A percentile compares a stretch with the other conserved stretches of the same genome.
Evolutionary conservation across 2,113 vertebrate genomes (phyloP).

Genomic region (Elephas maximus): DNA sequence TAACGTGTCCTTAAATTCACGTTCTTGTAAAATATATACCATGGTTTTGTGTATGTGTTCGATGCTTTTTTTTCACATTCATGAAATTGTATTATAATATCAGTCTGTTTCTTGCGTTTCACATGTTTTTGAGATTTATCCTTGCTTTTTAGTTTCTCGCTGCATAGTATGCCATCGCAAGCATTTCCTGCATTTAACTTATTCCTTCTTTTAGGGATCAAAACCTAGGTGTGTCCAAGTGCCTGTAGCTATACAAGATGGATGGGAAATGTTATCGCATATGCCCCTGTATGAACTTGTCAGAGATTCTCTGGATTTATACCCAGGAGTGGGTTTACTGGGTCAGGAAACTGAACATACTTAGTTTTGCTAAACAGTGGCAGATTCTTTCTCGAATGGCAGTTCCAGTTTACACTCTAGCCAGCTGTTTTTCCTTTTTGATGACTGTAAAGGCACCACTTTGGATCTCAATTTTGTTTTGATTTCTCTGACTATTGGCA

Average conservation of each 20-base stretch:
- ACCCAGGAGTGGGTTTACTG: not conserved
- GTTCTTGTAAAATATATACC: not conserved
- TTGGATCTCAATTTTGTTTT: not conserved
- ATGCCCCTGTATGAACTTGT: not conserved
- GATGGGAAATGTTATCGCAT: not conserved
- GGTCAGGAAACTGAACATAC: not conserved
- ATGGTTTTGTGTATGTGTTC: not conserved
- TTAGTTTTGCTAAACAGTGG: not conserved
- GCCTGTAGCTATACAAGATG: not conserved
- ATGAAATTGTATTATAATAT: not conserved
- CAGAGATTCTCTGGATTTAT: not conserved
- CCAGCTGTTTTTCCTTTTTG: not conserved
- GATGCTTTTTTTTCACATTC: not conserved
- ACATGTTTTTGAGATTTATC: not conserved
- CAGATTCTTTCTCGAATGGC: not conserved
- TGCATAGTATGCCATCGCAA: not conserved
- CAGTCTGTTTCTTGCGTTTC: not conserved
- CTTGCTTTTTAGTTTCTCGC: not conserved
- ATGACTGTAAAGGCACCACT: not conserved
- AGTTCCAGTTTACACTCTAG: not conserved
- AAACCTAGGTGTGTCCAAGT: not conserved
- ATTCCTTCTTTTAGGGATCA: not conserved
- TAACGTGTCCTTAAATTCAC: not conserved
- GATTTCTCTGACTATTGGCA: constrained; percentile 1
- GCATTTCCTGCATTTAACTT: not conserved